Conservation (phyloP, 2,888 invertebrate genomes). For the Parthenolecanium corni region DNA sequence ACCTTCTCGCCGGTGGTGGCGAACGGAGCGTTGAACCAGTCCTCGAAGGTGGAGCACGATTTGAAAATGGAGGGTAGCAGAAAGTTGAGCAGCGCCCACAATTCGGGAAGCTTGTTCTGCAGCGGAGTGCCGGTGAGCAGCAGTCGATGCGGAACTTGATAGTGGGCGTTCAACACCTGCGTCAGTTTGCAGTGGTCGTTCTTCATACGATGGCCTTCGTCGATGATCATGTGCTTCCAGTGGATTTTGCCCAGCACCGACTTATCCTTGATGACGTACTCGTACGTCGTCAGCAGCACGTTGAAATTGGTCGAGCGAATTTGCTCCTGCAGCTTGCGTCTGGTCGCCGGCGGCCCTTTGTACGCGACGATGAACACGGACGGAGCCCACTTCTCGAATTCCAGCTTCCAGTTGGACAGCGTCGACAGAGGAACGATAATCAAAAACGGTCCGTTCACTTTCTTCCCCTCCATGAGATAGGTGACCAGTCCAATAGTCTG, state of each 20-base stretch:
- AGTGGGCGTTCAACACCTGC: slow-evolving; percentile 92
- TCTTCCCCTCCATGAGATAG: slow-evolving; percentile 95
- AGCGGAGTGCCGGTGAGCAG: slow-evolving; percentile 95
- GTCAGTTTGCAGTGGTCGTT: slow-evolving; percentile 99
- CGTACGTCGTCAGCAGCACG: slow-evolving; percentile 94
- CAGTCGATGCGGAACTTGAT: slow-evolving; percentile 87
- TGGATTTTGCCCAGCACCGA: slow-evolving; percentile 85
- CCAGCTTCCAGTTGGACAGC: slow-evolving; percentile 95
- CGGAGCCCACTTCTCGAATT: slow-evolving; percentile 99
- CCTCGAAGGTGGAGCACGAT: slow-evolving; percentile 95
- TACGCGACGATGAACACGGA: slow-evolving; percentile 79
- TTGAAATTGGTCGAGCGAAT: slow-evolving; percentile 92
- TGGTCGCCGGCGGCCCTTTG: slow-evolving; percentile 85
- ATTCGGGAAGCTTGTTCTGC: slow-evolving; percentile 93
- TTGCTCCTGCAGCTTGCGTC: slow-evolving; percentile 70
- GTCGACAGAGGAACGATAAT: slow-evolving; percentile 98
- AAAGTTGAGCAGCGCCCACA: slow-evolving; percentile 98
- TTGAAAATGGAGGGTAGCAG: slow-evolving; percentile 96
- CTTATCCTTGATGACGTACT: slow-evolving; percentile 98
- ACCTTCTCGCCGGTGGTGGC: slow-evolving; percentile 98
- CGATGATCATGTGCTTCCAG: slow-evolving; percentile 99
- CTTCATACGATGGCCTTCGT: slow-evolving; percentile 99
- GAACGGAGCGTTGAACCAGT: slow-evolving; percentile 99
- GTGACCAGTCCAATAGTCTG: slow-evolving; percentile 96
- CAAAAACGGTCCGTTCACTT: slow-evolving; percentile 92